Percentiles rank a stretch among this genome's conserved stretches.
phyloP scores from a whole-genome alignment of 2,113 vertebrate species.

The Sisor rabdophorus region DNA sequence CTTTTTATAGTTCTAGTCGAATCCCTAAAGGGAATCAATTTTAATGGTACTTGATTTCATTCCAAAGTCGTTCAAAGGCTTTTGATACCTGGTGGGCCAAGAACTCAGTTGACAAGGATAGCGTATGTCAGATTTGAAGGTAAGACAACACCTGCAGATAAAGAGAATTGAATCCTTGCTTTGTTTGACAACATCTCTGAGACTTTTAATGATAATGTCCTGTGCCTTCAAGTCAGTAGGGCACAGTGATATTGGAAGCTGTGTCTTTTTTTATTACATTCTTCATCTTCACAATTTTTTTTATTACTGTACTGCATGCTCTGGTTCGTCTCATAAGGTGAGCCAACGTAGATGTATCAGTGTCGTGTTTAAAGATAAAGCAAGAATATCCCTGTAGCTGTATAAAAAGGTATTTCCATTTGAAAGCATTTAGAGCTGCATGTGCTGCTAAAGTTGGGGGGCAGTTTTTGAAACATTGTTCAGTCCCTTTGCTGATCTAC shows the following conservation, averaged over 20 bases:
- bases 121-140: slow-evolving; percentile 76
- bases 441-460: slow-evolving; percentile 24
- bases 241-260: slow-evolving; percentile 34
- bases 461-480: slow-evolving; percentile 38
- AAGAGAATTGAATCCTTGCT: neutral
- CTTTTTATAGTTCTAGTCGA: slow-evolving; percentile 8
- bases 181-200: slow-evolving; percentile 13
- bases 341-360: slow-evolving; percentile 22
- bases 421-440: slow-evolving; percentile 5
- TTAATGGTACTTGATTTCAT: slow-evolving; percentile 52
- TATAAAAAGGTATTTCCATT: slow-evolving; percentile 26
- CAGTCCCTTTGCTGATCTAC: slow-evolving; percentile 21
- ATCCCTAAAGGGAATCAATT: neutral
- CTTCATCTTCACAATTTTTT: slow-evolving; percentile 29
- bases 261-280: slow-evolving; percentile 32
- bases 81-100: slow-evolving; percentile 77
- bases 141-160: slow-evolving; percentile 64
- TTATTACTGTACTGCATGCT: slow-evolving; percentile 31
- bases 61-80: slow-evolving; percentile 74
- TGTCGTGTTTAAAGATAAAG: slow-evolving; percentile 27
- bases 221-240: slow-evolving; percentile 12
- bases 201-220: slow-evolving; percentile 23
- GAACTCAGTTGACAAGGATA: slow-evolving; percentile 74
- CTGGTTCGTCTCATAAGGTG: slow-evolving; percentile 42
- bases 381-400: slow-evolving; percentile 24